Conservation (phyloP, 2,888 invertebrate species). For the Ditylenchus weischeri region DNA sequence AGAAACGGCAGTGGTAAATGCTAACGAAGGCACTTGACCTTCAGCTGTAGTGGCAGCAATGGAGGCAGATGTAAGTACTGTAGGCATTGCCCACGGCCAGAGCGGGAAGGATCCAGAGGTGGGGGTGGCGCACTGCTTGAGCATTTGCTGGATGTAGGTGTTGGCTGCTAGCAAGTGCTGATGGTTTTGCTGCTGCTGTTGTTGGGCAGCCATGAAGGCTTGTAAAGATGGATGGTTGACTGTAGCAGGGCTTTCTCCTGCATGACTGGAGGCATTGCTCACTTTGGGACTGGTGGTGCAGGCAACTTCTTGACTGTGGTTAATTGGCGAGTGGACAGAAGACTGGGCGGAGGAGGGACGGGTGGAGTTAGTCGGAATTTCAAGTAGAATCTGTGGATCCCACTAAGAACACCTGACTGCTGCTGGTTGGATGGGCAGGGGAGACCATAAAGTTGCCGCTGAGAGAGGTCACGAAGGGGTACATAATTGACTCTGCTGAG, state of each 20-base stretch:
- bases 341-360: not conserved
- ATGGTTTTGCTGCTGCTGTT: slow-evolving; percentile 2
- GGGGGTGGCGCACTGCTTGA: slow-evolving; percentile 6
- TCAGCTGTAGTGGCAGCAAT: too few relatives aligned
- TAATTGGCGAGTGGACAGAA: not conserved
- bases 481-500: not conserved
- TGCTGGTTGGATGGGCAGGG: not conserved
- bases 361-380: not conserved
- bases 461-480: not conserved
- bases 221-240: not conserved
- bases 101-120: not conserved
- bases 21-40: too few relatives aligned
- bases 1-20: too few relatives aligned
- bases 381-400: not conserved
- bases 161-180: not conserved
- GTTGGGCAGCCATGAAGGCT: not conserved
- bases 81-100: not conserved
- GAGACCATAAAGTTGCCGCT: not conserved
- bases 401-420: not conserved
- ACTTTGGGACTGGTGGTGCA: slow-evolving; percentile 3
- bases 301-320: not conserved
- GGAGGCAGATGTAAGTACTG: too few relatives aligned
- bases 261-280: not conserved
- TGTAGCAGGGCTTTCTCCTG: not conserved
- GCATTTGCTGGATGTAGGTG: slow-evolving; percentile 7